phyloP scores from a whole-genome alignment of 2,113 vertebrate species.

The Haplochromis vanheusdeni region DNA sequence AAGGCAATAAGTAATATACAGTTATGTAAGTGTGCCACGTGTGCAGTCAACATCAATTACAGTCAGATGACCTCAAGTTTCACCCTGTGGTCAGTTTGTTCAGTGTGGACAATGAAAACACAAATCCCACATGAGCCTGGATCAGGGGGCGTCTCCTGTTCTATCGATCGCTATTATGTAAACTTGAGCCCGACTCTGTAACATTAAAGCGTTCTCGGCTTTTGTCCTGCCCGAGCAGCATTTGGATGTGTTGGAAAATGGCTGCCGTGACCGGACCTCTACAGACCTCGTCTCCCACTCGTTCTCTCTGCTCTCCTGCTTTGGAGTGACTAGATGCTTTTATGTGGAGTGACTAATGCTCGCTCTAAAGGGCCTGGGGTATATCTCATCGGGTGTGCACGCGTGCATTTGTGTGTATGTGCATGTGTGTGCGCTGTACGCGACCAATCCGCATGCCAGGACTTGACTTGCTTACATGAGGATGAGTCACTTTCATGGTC shows the following conservation, averaged over 20 bases:
- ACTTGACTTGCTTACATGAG: constrained; percentile 34
- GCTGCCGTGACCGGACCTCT: constrained; percentile 45
- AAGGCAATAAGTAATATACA: constrained; percentile 15
- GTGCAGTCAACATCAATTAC: constrained; percentile 43
- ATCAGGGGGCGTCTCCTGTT: constrained; percentile 23
- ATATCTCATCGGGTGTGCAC: constrained; percentile 25
- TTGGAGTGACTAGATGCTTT: constrained; percentile 60
- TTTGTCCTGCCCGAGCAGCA: background rate
- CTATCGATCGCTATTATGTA: constrained; percentile 40
- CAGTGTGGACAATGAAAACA: constrained; percentile 1
- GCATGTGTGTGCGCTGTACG: background rate
- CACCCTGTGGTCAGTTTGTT: constrained; percentile 12
- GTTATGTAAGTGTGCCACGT: constrained; percentile 44
- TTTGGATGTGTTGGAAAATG: constrained; percentile 40
- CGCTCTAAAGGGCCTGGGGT: constrained; percentile 51
- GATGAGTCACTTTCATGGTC: constrained; percentile 60
- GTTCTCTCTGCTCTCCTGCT: constrained; percentile 44
- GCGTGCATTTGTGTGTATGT: background rate
- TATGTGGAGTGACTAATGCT: constrained; percentile 69
- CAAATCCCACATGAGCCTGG: constrained; percentile 16
- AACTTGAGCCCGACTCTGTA: background rate
- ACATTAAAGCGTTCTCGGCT: background rate
- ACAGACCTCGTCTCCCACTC: constrained; percentile 50
- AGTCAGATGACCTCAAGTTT: constrained; percentile 30
- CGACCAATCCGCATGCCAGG: constrained; percentile 27